Evolutionary conservation across 2,888 invertebrate species (phyloP), one percentile per base, ranked within the genome.

Genomic region (Heliconius cydno): DNA sequence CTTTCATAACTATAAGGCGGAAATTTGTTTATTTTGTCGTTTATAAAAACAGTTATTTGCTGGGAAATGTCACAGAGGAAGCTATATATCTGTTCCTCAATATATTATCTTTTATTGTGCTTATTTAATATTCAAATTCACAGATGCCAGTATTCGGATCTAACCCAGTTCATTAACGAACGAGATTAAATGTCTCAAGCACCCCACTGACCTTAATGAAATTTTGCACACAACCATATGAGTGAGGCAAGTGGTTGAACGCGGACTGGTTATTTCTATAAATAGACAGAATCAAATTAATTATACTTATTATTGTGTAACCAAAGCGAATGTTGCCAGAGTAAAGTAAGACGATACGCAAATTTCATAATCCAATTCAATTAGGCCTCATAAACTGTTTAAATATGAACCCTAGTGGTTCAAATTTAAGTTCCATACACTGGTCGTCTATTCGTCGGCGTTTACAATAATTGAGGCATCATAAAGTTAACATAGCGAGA

Each of bases 401-500:
- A 4, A 79, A 68, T 77, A 0, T 81, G 68, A 71, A 79, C 77
- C 46, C 66, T 79, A 66, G 1, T 1, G n/a, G 9, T 25, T 9
- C 3, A 5, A 10, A 19, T 65, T 77, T 78, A 72, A 34, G 79
- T 77, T 52, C 41, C 52, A 63, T 60, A 70, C 74, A 66, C 25
- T 66, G 60, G 28, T 41, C 79, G 82, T 83, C 81, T 82, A 82
- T 81, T 79, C 83, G 83, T 82, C 82, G 77, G 76, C 81, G 79
- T 75, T 82, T 83, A 79, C 73, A 81, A 80, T 86, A 83, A 86
- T 84, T 85, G 83, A 81, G 80, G 82, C 75, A 81, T 82, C 84
- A 83, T 86, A 85, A 87, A 86, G 82, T 78, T 84, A 85, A 85
- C 83, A 82, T 84, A 83, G 82, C 83, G 85, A 80, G 83, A 85